Conservation (phyloP, 2,888 invertebrate genomes). For the Dolichopus griseipennis region DNA sequence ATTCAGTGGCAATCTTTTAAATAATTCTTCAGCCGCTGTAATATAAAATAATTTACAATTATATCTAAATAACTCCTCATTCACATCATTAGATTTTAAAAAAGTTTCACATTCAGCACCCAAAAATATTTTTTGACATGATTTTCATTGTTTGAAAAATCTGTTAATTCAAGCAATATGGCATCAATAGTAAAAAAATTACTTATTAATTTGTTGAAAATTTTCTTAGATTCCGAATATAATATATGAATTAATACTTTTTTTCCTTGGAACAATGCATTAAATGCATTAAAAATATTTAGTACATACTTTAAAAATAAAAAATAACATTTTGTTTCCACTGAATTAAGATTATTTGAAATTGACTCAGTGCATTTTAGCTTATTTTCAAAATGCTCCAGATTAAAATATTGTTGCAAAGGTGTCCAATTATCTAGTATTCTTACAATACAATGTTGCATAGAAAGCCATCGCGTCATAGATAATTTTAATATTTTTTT, state of each 20-base stretch:
- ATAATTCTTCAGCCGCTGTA: too few species aligned
- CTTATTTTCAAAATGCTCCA: conserved; percentile 13
- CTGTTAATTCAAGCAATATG: too few species aligned
- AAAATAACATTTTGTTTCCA: conserved; percentile 9
- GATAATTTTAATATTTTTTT: conserved; percentile 10
- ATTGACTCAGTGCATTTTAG: conserved; percentile 9
- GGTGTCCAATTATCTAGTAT: conserved; percentile 10
- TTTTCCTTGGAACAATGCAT: conserved; percentile 10
- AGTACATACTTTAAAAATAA: conserved; percentile 8
- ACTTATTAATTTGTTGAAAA: conserved; percentile 8
- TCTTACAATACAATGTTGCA: conserved; percentile 14
- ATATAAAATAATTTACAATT: too few species aligned
- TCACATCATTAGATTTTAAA: too few species aligned
- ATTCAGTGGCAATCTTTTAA: too few species aligned
- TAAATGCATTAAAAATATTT: conserved; percentile 11
- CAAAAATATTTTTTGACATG: too few species aligned
- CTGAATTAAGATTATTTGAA: conserved; percentile 5
- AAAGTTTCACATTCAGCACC: too few species aligned
- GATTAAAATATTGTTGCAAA: conserved; percentile 10
- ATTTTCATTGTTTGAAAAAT: too few species aligned
- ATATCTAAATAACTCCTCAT: too few species aligned
- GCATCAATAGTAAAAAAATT: too few species aligned
- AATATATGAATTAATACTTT: conserved; percentile 11
- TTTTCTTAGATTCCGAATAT: conserved; percentile 11
- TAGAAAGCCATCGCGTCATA: conserved; percentile 12